Conservation (phyloP, 1,140 invertebrate genomes). For the Phenacoccus solenopsis region DNA sequence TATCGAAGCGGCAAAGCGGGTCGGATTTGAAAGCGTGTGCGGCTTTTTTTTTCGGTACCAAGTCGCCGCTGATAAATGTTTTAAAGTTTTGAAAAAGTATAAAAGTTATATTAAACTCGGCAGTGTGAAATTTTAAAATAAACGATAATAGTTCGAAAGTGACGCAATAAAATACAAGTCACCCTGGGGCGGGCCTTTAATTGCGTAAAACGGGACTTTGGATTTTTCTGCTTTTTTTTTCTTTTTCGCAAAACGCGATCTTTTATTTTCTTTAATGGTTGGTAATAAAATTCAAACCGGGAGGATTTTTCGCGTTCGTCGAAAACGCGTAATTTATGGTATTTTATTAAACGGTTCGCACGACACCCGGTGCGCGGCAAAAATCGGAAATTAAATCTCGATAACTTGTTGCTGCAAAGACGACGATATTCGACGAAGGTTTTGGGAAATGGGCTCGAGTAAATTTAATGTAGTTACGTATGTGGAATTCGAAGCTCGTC, state of each 20-base stretch:
- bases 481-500: too few species aligned
- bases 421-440: too few species aligned
- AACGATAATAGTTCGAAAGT: neutral
- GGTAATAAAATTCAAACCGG: neutral
- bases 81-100: neutral
- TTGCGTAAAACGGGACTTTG: neutral
- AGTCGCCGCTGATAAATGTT: neutral
- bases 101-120: neutral
- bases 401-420: too few species aligned
- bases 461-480: too few species aligned
- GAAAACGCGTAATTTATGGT: neutral
- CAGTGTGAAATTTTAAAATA: neutral
- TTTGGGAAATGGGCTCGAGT: too few species aligned
- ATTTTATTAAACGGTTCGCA: too few species aligned
- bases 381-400: too few species aligned
- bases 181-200: neutral
- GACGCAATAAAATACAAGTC: neutral
- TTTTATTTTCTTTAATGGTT: neutral
- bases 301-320: neutral
- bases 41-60: neutral
- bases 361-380: too few species aligned
- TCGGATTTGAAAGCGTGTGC: too few species aligned
- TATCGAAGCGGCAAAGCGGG: too few species aligned
- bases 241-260: too few species aligned
- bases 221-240: too few species aligned